phyloP scores from a whole-genome alignment of 2,113 vertebrate genomes.

The Casuarius casuarius region DNA sequence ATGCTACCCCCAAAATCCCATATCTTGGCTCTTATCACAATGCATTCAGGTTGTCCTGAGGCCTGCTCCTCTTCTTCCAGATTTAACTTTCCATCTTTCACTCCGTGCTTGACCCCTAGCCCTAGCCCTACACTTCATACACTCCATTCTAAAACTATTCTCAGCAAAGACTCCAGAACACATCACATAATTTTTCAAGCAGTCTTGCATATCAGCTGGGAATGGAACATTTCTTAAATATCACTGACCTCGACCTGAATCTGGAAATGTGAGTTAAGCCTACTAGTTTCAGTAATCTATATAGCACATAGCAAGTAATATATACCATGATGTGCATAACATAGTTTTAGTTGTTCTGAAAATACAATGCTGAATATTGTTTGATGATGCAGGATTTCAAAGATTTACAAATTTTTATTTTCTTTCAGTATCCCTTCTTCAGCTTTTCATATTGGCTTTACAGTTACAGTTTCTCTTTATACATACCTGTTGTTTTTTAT shows the following conservation, averaged over 20 bases:
- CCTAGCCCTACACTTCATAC: not conserved
- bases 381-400: not conserved
- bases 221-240: not conserved
- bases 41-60: not conserved
- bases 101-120: not conserved
- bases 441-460: not conserved
- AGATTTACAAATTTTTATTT: not conserved
- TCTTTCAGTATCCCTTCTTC: not conserved
- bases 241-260: not conserved
- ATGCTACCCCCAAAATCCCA: accelerated
- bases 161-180: not conserved
- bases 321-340: accelerated
- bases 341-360: not conserved
- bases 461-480: constrained; percentile 23
- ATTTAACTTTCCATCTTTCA: not conserved
- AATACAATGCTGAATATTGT: not conserved
- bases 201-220: not conserved
- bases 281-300: not conserved
- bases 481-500: constrained; percentile 25
- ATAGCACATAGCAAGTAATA: not conserved
- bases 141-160: not conserved
- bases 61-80: not conserved
- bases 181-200: not conserved
- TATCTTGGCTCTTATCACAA: not conserved
- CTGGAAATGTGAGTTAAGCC: not conserved